Evolutionary conservation across 2,888 invertebrate genomes (phyloP), one percentile per base, ranked within the genome.

Genomic region (Candidula unifasciata): DNA sequence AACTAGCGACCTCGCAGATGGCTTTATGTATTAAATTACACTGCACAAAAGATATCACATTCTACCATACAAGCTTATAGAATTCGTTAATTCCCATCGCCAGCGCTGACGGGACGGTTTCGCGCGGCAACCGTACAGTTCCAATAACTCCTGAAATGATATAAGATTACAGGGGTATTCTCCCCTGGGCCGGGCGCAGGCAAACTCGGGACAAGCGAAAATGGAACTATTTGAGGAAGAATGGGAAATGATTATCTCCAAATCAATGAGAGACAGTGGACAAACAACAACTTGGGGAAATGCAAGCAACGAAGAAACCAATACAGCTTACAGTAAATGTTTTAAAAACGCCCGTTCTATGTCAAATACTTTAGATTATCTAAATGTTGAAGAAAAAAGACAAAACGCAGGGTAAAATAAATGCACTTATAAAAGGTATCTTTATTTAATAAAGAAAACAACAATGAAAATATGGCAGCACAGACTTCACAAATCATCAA

Each of bases 81-180:
- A 68, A 68, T 27, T 68, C 44, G 44, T 44, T 44, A 44, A 44
- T 44, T 30, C n/a, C n/a, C 66, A 27, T 66, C 27, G n/a, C 27
- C 27, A 66, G 10, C 27, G 27, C 24, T 68, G 18, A 27, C 33
- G 1, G 33, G 33, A 1, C 5, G 33, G 33, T 6, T 16, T 33
- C 10, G 16, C n/a, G 27, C n/a, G 18, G 54, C 18, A 30, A 74
- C 73, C 8, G 44, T 54, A 44, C 54, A 74, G 74, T 54, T 74
- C 74, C 74, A 30, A 24, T 74, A 74, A 74, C 74, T 74, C 74
- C 6, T 54, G 74, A 74, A 74, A 74, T 74, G 27, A 54, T 54
- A n/a, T 54, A 74, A 52, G 30, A 74, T 74, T 74, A 54, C 74
- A 54, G 2, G 54, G 54, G 74, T 74, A 30, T 13, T 54, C 74